phyloP scores from a whole-genome alignment of 2,797 vertebrate genomes.

The Hyperoplus immaculatus region DNA sequence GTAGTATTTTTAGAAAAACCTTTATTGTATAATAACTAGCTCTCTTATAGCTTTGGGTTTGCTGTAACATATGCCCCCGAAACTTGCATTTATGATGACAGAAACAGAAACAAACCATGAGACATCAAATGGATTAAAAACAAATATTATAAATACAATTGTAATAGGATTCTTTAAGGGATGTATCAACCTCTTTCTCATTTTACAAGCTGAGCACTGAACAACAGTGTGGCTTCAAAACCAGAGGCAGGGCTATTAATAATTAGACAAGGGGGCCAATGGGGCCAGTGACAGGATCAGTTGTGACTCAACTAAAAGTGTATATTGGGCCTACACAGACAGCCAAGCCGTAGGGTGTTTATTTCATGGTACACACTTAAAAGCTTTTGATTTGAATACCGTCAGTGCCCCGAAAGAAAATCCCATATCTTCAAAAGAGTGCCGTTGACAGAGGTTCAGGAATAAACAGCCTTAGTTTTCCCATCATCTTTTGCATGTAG shows the following conservation, averaged over 20 bases:
- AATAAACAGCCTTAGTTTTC: background rate
- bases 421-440: constrained; percentile 2
- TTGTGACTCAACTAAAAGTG: constrained; percentile 61
- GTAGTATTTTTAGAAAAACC: background rate
- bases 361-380: constrained; percentile 12
- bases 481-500: constrained; percentile 2
- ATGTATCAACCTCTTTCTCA: constrained; percentile 19
- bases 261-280: constrained; percentile 47
- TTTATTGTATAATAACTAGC: constrained; percentile 7
- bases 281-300: constrained; percentile 49
- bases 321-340: constrained; percentile 40
- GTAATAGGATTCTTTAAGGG: constrained; percentile 10
- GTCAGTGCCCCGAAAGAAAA: background rate
- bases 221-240: constrained; percentile 22
- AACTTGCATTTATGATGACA: constrained; percentile 33
- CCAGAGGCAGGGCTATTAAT: constrained; percentile 48
- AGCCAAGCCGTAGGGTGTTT: background rate
- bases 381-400: constrained; percentile 36
- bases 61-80: constrained; percentile 9
- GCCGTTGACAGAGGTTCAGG: constrained; percentile 7
- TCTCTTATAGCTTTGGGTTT: constrained; percentile 36
- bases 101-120: constrained; percentile 38
- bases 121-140: constrained; percentile 21
- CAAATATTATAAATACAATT: background rate
- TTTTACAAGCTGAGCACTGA: constrained; percentile 24